phyloP scores from a whole-genome alignment of 1,140 invertebrate genomes.

The Hermetia illucens region DNA sequence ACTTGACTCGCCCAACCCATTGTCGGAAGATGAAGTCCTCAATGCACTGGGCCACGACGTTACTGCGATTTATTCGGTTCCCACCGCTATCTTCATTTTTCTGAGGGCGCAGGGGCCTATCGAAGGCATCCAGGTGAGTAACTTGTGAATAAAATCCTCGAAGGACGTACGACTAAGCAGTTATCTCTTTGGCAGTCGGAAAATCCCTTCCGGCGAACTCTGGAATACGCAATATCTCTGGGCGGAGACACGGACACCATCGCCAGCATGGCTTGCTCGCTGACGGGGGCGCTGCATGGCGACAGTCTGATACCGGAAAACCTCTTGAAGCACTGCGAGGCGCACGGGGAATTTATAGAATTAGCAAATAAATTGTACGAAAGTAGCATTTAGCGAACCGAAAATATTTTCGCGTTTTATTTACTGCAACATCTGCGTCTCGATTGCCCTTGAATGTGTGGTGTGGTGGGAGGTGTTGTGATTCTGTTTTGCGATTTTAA shows the following conservation, averaged over 20 bases:
- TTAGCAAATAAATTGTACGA: slow-evolving; percentile 34
- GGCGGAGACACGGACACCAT: slow-evolving; percentile 74
- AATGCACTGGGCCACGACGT: slow-evolving; percentile 45
- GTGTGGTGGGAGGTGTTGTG: too few relatives aligned
- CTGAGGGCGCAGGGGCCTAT: slow-evolving; percentile 40
- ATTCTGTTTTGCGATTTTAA: too few relatives aligned
- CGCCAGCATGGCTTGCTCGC: slow-evolving; percentile 61
- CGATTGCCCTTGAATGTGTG: too few relatives aligned
- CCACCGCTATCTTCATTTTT: slow-evolving; percentile 63
- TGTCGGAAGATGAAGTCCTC: slow-evolving; percentile 36
- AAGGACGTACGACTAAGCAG: neutral
- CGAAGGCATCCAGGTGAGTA: neutral
- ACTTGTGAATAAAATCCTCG: neutral
- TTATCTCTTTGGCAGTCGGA: slow-evolving; percentile 25
- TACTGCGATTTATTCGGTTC: slow-evolving; percentile 53
- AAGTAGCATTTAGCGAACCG: too few relatives aligned
- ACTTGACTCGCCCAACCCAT: slow-evolving; percentile 24
- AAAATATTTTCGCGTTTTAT: too few relatives aligned
- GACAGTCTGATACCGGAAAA: slow-evolving; percentile 40
- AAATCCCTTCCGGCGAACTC: slow-evolving; percentile 46
- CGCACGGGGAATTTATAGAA: slow-evolving; percentile 34
- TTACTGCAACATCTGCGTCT: too few relatives aligned
- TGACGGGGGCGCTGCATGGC: slow-evolving; percentile 60
- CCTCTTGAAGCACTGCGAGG: slow-evolving; percentile 49
- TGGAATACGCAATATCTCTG: slow-evolving; percentile 53